Percentiles rank a stretch among this genome's conserved stretches.
Evolutionary conservation across 2,888 invertebrate species (phyloP).

Genomic region (Acanthococcus lagerstroemiae): DNA sequence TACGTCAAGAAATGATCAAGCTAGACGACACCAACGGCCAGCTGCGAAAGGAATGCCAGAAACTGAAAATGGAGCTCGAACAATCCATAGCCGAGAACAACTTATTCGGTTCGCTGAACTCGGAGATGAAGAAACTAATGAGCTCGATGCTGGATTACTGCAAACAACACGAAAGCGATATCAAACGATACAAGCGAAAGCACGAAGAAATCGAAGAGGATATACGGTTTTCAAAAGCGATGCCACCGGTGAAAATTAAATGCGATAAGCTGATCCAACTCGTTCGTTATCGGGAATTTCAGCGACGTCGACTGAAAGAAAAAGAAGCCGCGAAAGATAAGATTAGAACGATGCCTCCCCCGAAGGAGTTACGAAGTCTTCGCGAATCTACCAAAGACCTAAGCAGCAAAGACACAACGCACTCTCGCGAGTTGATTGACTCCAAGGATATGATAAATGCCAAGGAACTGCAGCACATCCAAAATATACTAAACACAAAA

Average conservation of each 20-base stretch:
- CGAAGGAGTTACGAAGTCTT: not conserved
- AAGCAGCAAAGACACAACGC: not conserved
- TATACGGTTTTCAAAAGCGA: constrained; percentile 18
- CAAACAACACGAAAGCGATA: constrained; percentile 27
- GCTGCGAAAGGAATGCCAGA: constrained; percentile 16
- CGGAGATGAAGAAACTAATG: constrained; percentile 27
- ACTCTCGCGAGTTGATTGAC: not conserved
- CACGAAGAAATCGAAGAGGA: constrained; percentile 27
- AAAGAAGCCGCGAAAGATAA: constrained; percentile 6
- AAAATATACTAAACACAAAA: constrained; percentile 9
- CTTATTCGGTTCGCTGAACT: constrained; percentile 18
- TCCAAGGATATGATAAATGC: constrained; percentile 17
- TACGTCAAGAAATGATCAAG: constrained; percentile 23
- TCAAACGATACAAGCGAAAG: constrained; percentile 22
- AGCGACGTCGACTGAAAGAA: constrained; percentile 9
- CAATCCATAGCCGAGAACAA: constrained; percentile 21
- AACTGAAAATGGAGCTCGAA: constrained; percentile 22
- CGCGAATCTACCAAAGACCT: not conserved
- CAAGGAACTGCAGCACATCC: constrained; percentile 13
- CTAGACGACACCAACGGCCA: constrained; percentile 20
- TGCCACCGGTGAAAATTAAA: constrained; percentile 23
- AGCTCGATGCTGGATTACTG: constrained; percentile 26
- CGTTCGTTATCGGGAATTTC: constrained; percentile 12
- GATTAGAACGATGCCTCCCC: not conserved
- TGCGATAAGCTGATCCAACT: constrained; percentile 14